A percentile compares a stretch with the other conserved stretches of the same genome.
Evolutionary conservation across 2,888 invertebrate genomes (phyloP).

Genomic region (Brachylomia viminalis): DNA sequence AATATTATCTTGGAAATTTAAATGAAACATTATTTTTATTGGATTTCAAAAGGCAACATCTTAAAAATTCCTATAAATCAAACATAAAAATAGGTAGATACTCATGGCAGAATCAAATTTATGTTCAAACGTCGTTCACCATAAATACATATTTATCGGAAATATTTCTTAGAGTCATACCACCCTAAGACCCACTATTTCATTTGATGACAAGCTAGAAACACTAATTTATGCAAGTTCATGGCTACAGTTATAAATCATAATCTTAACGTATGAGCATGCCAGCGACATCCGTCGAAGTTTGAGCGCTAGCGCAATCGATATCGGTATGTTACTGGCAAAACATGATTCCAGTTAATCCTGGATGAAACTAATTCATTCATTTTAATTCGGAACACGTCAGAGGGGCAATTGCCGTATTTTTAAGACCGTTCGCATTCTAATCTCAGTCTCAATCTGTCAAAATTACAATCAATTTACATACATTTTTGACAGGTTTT

Average conservation of each 20-base stretch:
- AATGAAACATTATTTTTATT: not conserved
- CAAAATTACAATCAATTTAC: too few species aligned
- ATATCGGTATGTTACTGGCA: slow-evolving; percentile 48
- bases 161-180: slow-evolving; percentile 11
- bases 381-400: too few species aligned
- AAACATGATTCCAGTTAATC: not conserved
- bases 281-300: slow-evolving; percentile 65
- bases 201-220: slow-evolving; percentile 54
- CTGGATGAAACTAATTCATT: not conserved
- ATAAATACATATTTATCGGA: not conserved
- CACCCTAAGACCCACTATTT: slow-evolving; percentile 23
- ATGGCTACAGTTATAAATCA: slow-evolving; percentile 69
- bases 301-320: slow-evolving; percentile 65
- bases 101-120: not conserved
- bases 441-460: too few species aligned
- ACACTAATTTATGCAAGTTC: slow-evolving; percentile 63
- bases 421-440: too few species aligned
- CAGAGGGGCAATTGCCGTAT: too few species aligned
- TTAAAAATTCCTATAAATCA: not conserved
- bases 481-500: too few species aligned
- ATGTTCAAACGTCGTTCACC: not conserved
- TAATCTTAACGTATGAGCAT: slow-evolving; percentile 60
- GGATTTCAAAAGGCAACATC: not conserved
- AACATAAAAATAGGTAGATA: not conserved
- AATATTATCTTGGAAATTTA: too few species aligned